A percentile compares a stretch with the other conserved stretches of the same genome.
Evolutionary conservation across 2,888 invertebrate species (phyloP).

Genomic region (Microctonus hyperodae): DNA sequence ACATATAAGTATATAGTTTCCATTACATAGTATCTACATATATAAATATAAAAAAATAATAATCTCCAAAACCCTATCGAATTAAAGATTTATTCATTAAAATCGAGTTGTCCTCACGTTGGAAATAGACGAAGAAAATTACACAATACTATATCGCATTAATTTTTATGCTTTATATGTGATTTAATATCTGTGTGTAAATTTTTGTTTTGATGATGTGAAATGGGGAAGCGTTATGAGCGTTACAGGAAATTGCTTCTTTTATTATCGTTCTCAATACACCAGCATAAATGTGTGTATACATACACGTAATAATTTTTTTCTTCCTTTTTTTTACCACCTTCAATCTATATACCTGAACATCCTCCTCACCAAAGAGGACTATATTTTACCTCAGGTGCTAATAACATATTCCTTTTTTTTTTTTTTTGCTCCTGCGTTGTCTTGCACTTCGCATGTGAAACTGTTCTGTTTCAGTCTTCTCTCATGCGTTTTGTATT

Average conservation of each 20-base stretch:
- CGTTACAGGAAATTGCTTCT: constrained; percentile 36
- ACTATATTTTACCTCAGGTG: constrained; percentile 38
- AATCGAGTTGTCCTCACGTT: background rate
- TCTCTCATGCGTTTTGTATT: constrained; percentile 35
- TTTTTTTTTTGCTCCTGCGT: constrained; percentile 27
- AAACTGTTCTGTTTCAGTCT: constrained; percentile 4
- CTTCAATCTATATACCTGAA: background rate
- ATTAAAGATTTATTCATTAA: constrained; percentile 22
- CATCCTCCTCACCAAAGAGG: constrained; percentile 32
- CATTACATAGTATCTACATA: background rate
- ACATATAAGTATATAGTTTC: background rate
- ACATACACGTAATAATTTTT: background rate
- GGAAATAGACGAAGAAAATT: background rate
- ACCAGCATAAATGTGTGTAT: background rate
- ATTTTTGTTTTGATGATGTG: too few species aligned
- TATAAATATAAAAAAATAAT: background rate
- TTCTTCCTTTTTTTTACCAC: background rate
- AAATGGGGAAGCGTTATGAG: constrained; percentile 23
- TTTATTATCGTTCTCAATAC: constrained; percentile 28
- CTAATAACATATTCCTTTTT: constrained; percentile 39
- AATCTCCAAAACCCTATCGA: constrained; percentile 20
- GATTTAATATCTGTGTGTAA: constrained; percentile 23
- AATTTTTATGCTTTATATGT: constrained; percentile 10
- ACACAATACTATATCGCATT: background rate
- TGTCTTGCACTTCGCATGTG: constrained; percentile 16